Percentiles rank a stretch among this genome's conserved stretches.
These are phyloP conservation scores for Rallus crepitans DNA, from an alignment of 2,797 vertebrate species.

Conservation along the genomic window DNA sequence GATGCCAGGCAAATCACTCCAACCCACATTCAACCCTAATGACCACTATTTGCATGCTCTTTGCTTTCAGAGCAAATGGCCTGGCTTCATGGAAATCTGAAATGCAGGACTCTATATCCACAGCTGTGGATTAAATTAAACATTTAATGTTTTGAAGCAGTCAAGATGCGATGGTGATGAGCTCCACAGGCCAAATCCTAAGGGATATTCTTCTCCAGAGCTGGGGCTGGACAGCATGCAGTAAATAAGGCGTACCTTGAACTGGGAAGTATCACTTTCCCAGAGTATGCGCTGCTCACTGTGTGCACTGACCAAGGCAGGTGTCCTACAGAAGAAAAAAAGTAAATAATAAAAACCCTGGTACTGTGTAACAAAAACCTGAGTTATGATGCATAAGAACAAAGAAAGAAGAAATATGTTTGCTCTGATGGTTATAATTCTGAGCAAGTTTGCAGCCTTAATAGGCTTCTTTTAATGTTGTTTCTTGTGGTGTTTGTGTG, in stretches of 20 bases:
- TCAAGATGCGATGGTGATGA: not conserved
- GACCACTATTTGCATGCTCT: not conserved
- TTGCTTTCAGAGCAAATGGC: not conserved
- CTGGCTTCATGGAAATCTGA: not conserved
- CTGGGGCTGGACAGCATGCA: not conserved
- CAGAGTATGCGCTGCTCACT: not conserved
- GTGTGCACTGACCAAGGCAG: not conserved
- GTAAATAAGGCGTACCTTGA: not conserved
- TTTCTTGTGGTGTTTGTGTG: conserved; percentile 31
- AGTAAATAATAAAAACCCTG: not conserved
- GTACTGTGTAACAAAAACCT: conserved; percentile 29
- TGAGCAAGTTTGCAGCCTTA: conserved; percentile 25
- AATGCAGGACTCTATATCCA: not conserved
- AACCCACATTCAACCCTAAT: not conserved
- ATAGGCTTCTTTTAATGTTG: conserved; percentile 2
- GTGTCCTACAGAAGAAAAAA: not conserved
- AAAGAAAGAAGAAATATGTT: conserved; percentile 30
- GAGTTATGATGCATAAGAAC: conserved; percentile 3
- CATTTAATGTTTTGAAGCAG: not conserved
- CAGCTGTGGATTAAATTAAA: not conserved
- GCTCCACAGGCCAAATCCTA: not conserved
- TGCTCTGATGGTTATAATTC: not conserved
- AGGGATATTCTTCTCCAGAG: not conserved
- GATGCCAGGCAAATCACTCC: not conserved
- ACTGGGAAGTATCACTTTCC: not conserved